These are phyloP conservation scores for Magallana nippona DNA, from an alignment of 2,888 invertebrate genomes.

Conservation along the genomic window DNA sequence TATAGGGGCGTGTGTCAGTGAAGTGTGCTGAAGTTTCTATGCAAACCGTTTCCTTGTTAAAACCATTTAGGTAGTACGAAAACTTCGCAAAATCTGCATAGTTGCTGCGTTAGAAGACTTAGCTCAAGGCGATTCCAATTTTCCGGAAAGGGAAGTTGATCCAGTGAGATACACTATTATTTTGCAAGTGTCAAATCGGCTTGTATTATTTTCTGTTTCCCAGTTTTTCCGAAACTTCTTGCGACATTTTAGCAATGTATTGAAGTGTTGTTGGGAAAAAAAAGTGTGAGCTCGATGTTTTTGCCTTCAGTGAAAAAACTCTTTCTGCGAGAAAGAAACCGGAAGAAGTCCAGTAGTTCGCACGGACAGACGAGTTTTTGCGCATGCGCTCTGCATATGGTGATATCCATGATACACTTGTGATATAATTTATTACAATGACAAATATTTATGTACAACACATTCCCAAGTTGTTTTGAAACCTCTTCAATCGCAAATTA, in stretches of 20 bases:
- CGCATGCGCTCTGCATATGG: not conserved
- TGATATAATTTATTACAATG: conserved; percentile 23
- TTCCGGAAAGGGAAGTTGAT: too few species aligned
- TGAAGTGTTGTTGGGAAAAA: too few species aligned
- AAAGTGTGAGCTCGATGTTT: too few species aligned
- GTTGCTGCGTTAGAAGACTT: not conserved
- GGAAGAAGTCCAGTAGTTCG: too few species aligned
- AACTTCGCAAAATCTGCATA: not conserved
- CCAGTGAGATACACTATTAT: not conserved
- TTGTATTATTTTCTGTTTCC: not conserved
- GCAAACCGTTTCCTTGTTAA: not conserved
- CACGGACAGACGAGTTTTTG: too few species aligned
- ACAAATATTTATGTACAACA: conserved; percentile 28
- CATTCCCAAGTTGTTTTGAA: conserved; percentile 30
- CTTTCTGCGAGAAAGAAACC: too few species aligned
- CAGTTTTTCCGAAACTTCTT: not conserved
- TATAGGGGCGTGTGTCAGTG: not conserved
- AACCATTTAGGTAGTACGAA: not conserved
- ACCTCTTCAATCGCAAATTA: conserved; percentile 14
- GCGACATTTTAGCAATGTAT: not conserved
- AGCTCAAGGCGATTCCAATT: not conserved
- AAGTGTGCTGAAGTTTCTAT: conserved; percentile 11
- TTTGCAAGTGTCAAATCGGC: conserved; percentile 14
- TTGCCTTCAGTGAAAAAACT: too few species aligned
- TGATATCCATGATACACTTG: conserved; percentile 19